Conservation (phyloP, 2,113 vertebrate species). For the Oreochromis aureus region DNA sequence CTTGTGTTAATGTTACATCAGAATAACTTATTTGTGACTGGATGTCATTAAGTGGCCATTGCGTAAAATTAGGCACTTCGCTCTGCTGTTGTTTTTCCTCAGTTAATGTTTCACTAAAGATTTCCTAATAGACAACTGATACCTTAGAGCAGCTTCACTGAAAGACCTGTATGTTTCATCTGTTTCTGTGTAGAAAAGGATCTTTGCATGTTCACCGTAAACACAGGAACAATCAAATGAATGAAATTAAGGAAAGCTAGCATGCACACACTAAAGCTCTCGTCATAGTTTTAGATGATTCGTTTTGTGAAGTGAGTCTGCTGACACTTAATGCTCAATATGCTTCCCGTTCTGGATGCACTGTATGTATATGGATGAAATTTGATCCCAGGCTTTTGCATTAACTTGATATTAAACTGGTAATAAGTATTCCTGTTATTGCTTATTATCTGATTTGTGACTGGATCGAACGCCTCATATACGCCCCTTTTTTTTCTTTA, state of each 20-base stretch:
- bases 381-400: not conserved
- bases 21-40: not conserved
- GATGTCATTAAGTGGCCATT: not conserved
- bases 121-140: not conserved
- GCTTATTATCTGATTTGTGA: not conserved
- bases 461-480: not conserved
- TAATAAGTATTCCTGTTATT: not conserved
- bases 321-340: not conserved
- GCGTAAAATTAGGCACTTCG: not conserved
- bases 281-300: not conserved
- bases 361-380: not conserved
- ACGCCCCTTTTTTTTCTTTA: not conserved
- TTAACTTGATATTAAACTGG: not conserved
- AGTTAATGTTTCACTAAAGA: not conserved
- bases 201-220: not conserved
- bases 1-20: not conserved
- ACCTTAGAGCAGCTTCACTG: not conserved
- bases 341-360: not conserved
- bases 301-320: not conserved
- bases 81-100: not conserved
- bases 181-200: accelerated
- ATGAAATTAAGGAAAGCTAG: not conserved
- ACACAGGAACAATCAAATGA: not conserved
- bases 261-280: not conserved
- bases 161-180: not conserved